These are phyloP conservation scores for Limenitis camilla DNA, from an alignment of 2,888 invertebrate genomes.

Conservation along the genomic window DNA sequence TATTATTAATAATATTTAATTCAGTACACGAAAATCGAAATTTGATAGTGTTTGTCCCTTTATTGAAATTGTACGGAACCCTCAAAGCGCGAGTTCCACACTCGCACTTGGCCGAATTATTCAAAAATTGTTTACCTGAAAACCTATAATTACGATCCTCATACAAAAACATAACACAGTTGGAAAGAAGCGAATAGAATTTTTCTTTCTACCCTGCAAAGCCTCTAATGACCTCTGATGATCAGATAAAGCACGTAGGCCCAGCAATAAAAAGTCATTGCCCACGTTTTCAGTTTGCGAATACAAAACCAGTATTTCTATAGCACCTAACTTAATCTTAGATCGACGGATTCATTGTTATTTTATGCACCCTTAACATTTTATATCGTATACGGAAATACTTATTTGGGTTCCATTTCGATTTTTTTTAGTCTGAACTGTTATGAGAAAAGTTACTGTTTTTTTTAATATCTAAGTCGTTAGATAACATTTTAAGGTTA, in stretches of 20 bases:
- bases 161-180: too few species aligned
- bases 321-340: slow-evolving; percentile 29
- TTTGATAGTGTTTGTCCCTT: too few species aligned
- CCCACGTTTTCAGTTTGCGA: slow-evolving; percentile 16
- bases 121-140: too few species aligned
- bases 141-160: too few species aligned
- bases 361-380: slow-evolving; percentile 65
- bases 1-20: too few species aligned
- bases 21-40: too few species aligned
- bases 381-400: slow-evolving; percentile 47
- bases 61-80: too few species aligned
- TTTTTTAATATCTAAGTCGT: neutral
- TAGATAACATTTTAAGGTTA: too few species aligned
- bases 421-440: neutral
- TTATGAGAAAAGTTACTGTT: neutral
- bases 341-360: slow-evolving; percentile 49
- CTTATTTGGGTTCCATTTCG: slow-evolving; percentile 48
- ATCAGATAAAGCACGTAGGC: slow-evolving; percentile 4
- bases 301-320: slow-evolving; percentile 21
- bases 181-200: too few species aligned
- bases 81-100: too few species aligned
- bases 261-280: slow-evolving; percentile 19
- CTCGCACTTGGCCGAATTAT: too few species aligned
- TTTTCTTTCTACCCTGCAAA: neutral
- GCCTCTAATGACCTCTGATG: neutral